Base-by-base conservation (phyloP, 2,888 invertebrate genomes). In the Zhuqinia jingwanae region DNA sequence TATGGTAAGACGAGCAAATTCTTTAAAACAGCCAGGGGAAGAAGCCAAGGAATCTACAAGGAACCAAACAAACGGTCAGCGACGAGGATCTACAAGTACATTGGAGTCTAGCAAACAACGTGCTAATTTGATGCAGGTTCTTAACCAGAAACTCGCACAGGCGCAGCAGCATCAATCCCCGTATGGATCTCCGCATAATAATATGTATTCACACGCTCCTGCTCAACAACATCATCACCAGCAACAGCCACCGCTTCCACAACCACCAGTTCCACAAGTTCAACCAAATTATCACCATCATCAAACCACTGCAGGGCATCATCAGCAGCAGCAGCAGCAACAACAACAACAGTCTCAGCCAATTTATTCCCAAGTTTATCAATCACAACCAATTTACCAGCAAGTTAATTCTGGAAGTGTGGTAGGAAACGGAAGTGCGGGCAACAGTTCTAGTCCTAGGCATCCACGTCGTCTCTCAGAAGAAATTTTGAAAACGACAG, bases 91-190 rank as follows among this genome's bases (percentile, higher is more conserved):
- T 1, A 65, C 85, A 0, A 76, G 83, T 30, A 78, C 50, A 30
- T 45, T 83, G 45, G 89, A 89, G 36, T 87, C 87, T 3, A 85
- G 85, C 36, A 91, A 90, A 56, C 90, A 89, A 81, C 95, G 95
- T 6, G 94, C 94, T 11, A 94, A 93, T 88, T 94, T 96, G 75
- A 95, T 96, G 92, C 96, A 96, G 0, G 95, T 94, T 0, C 92
- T 96, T 53, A 95, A 95, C 91, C 95, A 96, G 0, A 95, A 95
- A 91, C 92, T 96, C 45, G 88, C 89, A 5, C 89, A 89, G n/a
- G 75, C 53, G 10, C 88, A 85, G n/a, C 88, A 85, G 63, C 79
- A 83, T 63, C 87, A 88, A 73, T 82, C 63, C 76, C 70, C 79
- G 56, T 68, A 77, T 79, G 70, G 75, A 45, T 70, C 75, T 86